These are phyloP conservation scores for Cyaniris semiargus DNA, from an alignment of 2,888 invertebrate species.

Conservation along the genomic window DNA sequence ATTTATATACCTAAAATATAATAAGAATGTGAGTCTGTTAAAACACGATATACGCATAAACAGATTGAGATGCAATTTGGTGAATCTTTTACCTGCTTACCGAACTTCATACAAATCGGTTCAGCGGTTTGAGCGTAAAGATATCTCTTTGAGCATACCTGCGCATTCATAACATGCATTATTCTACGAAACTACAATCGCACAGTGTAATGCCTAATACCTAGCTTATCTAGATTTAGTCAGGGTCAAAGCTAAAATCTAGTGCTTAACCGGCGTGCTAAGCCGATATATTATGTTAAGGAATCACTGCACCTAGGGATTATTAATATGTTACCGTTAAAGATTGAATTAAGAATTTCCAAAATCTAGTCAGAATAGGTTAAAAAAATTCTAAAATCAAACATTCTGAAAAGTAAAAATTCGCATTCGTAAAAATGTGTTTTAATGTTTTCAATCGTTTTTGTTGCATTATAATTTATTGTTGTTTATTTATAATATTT, in stretches of 20 bases:
- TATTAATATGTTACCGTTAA: neutral
- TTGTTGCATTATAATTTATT: neutral
- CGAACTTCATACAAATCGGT: no score
- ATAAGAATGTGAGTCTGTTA: no score
- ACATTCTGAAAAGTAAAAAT: no score
- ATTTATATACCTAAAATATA: no score
- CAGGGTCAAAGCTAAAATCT: conserved; percentile 11
- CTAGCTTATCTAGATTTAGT: conserved; percentile 8
- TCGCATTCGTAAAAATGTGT: neutral
- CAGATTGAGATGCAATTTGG: no score
- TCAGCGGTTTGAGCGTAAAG: no score
- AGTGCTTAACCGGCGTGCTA: conserved; percentile 14
- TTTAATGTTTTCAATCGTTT: neutral
- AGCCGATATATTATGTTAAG: neutral
- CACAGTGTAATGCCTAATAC: neutral
- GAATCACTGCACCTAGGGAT: neutral
- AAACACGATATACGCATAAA: no score
- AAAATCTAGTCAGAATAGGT: neutral
- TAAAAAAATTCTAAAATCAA: no score
- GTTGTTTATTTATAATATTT: neutral
- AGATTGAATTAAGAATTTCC: neutral
- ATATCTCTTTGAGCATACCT: no score
- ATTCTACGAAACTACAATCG: neutral
- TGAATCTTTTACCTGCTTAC: no score
- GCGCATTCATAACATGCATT: neutral